A percentile compares a stretch with the other conserved stretches of the same genome.
Conservation (phyloP, 2,797 vertebrate species). For the Hippopotamyrus pictus region DNA sequence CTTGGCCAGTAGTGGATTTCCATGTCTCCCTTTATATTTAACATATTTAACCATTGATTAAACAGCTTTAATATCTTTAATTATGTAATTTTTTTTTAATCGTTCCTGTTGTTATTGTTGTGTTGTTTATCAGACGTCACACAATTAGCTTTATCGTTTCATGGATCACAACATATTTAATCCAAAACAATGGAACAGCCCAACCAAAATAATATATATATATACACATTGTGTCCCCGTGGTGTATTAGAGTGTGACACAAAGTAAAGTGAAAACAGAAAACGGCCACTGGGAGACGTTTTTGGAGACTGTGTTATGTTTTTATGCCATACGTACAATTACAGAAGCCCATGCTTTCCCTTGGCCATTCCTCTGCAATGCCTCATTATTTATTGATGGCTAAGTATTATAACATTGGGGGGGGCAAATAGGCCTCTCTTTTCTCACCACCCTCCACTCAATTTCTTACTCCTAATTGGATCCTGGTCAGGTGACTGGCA, state of each 20-base stretch:
- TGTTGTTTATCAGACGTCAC: background rate
- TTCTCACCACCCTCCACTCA: background rate
- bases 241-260: background rate
- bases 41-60: background rate
- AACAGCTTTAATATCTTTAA: background rate
- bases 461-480: background rate
- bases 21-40: background rate
- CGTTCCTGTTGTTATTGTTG: background rate
- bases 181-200: background rate
- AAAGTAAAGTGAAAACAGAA: background rate
- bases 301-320: background rate
- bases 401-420: background rate
- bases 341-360: background rate
- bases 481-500: background rate
- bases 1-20: background rate
- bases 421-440: background rate
- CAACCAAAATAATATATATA: background rate
- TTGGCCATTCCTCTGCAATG: background rate
- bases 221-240: background rate
- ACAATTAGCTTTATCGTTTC: background rate
- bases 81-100: background rate
- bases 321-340: background rate
- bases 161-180: background rate
- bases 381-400: constrained; percentile 13
- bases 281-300: background rate